Evolutionary conservation across 1,140 invertebrate genomes (phyloP), one percentile per base, ranked within the genome.

Genomic region (Eumeta japonica): DNA sequence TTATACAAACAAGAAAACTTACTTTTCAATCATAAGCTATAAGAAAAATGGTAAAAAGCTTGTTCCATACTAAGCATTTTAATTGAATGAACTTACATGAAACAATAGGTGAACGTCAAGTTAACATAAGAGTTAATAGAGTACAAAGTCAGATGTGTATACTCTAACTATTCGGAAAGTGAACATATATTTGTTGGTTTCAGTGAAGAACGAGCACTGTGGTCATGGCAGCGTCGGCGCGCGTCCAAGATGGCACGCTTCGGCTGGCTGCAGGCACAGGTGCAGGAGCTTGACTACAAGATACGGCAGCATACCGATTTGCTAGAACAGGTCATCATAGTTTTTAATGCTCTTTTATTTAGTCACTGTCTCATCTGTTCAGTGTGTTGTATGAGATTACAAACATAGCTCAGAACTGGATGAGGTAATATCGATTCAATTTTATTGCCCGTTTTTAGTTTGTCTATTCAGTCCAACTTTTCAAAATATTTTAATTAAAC

Each of bases 181-280:
- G n/a, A 32, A 14, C 2, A 15, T 15, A 13, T 31, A 16, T 45
- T 47, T 28, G 37, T 54, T 50, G 48, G 47, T 81, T 83, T 2
- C 78, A 94, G 91, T 72, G 78, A 82, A 20, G 89, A 88, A 55
- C 76, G 91, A 45, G 88, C 91, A 10, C 79, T 86, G 13, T 96
- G 90, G 90, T 84, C 85, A 40, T 96, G 89, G 81, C 83, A 86
- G 35, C 79, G 81, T 37, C 84, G 90, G 36, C 79, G 93, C 31
- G 87, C 90, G 4, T 81, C 82, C 10, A 83, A 96, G 13, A 92
- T 89, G 2, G 81, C 88, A 2, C 81, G 90, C 30, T 96, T 92
- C 90, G 89, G 87, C 7, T 97, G 92, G 92, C 71, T 97, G 10
- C 87, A 92, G 48, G 86, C 90, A 4, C 92, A 96, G 70, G 86